Evolutionary conservation across 2,888 invertebrate genomes (phyloP), one percentile per base, ranked within the genome.

Genomic region (Epicampocera succincta): DNA sequence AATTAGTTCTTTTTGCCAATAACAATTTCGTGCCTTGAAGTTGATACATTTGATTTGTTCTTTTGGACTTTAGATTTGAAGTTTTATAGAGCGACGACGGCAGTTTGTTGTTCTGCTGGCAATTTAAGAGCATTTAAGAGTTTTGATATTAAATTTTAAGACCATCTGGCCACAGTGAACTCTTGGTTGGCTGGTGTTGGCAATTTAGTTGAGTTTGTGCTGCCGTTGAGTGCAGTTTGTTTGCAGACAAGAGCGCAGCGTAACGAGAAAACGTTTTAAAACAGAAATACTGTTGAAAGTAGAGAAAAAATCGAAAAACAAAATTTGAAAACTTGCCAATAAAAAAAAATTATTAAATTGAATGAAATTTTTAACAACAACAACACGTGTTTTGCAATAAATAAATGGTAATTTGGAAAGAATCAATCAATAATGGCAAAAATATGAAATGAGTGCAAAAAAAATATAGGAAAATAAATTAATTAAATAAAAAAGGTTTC

Each of bases 291-390:
- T 38, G 77, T 77, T 77, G 63, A 81, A 81, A 72, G 76, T 80
- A 42, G 38, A 6, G 48, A 63, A 56, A 38, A 8, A 33, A n/a
- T n/a, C 8, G n/a, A 50, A 25, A 76, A 63, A 40, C 0, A 44
- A 65, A 68, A 15, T 65, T 81, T 77, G 73, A 69, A 69, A 77
- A 60, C 25, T 54, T 69, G 81, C 81, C 73, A 81, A 77, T 54
- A 58, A 65, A 21, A 54, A 60, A 40, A 48, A 44, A 48, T 44
- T 46, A 52, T 50, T 40, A 33, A 38, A 69, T 38, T 42, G 15
- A 21, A 52, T 38, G 15, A 56, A 63, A 63, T 69, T 63, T 48
- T 48, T 40, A 68, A 44, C 9, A 61, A 66, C 9, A 29, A 29
- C 29, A 9, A 33, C 56, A 60, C n/a, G 25, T 19, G 44, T 25